phyloP scores from a whole-genome alignment of 2,113 vertebrate genomes.

The Lota lota region DNA sequence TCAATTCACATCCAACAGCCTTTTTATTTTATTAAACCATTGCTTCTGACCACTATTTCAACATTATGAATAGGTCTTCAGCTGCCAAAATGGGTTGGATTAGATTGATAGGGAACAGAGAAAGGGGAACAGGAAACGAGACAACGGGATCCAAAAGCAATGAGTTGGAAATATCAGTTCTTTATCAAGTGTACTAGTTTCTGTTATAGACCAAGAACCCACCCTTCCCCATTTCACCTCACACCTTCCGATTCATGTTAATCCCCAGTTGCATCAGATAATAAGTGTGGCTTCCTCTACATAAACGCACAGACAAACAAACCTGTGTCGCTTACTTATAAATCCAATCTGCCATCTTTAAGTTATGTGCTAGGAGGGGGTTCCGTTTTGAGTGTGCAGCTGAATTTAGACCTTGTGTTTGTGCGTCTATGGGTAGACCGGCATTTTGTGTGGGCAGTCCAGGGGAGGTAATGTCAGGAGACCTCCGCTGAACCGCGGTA shows the following conservation, averaged over 20 bases:
- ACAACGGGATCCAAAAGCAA: background rate
- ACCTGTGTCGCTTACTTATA: background rate
- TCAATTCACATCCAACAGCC: too few species aligned
- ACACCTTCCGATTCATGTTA: conserved; percentile 24
- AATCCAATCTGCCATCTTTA: background rate
- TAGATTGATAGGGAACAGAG: background rate
- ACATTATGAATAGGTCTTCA: too few species aligned
- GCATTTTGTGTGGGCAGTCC: background rate
- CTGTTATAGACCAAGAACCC: too few species aligned
- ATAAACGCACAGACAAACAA: background rate
- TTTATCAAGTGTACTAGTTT: background rate
- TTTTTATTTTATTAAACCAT: too few species aligned
- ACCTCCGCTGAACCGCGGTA: too few species aligned
- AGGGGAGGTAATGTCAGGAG: background rate
- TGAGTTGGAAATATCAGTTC: background rate
- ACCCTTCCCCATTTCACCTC: background rate
- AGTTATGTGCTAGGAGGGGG: background rate
- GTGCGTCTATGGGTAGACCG: background rate
- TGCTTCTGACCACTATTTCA: too few species aligned
- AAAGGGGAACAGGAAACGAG: background rate
- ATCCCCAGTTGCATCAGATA: conserved; percentile 10
- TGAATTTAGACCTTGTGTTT: background rate
- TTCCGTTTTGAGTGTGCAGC: too few species aligned
- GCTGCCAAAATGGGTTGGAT: too few species aligned
- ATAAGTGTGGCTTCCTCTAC: background rate